Evolutionary conservation across 1,140 invertebrate species (phyloP).

Genomic region (Ptiloglossa arizonensis): DNA sequence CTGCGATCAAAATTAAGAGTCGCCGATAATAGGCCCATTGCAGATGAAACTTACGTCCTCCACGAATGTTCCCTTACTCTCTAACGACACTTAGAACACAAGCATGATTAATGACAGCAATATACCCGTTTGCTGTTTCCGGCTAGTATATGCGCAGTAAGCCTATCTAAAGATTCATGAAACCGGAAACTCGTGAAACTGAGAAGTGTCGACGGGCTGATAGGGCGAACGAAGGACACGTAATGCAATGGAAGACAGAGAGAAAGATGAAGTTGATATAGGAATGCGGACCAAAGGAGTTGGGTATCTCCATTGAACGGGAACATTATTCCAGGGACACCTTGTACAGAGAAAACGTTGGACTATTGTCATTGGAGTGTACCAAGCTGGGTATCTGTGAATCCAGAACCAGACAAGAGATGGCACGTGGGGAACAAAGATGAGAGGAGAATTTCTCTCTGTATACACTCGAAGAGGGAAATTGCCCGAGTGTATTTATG

Average conservation of each 20-base stretch:
- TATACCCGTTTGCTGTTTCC: slow-evolving; percentile 55
- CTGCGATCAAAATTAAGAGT: background rate
- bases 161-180: slow-evolving; percentile 1
- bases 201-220: background rate
- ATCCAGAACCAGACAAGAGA: background rate
- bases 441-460: background rate
- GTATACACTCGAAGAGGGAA: background rate
- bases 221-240: no score
- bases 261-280: background rate
- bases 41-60: background rate
- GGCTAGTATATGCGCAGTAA: background rate
- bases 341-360: slow-evolving; percentile 1
- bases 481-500: background rate
- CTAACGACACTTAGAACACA: slow-evolving; percentile 44
- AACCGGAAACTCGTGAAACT: background rate
- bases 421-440: background rate
- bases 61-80: background rate
- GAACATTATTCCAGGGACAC: background rate
- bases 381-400: background rate
- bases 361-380: slow-evolving; percentile 1
- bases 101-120: slow-evolving; percentile 60
- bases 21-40: background rate
- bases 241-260: background rate
- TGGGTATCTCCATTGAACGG: background rate
- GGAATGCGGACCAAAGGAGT: background rate